Conservation (phyloP, 2,888 invertebrate species). For the Drosophila cognata region DNA sequence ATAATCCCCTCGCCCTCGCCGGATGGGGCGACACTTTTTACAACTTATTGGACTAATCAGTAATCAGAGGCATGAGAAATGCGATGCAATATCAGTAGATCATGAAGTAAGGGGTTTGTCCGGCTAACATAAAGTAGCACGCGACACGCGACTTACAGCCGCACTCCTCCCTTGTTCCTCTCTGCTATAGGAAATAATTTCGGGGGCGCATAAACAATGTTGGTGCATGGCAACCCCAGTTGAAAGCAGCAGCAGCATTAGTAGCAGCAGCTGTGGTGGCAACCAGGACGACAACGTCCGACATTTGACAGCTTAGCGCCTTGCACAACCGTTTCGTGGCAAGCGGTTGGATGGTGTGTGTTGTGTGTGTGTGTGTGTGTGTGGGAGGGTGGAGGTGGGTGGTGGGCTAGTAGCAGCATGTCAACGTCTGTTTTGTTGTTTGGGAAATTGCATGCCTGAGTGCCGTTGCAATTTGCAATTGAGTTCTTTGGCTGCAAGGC, state of each 20-base stretch:
- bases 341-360: conserved; percentile 2
- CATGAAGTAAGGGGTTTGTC: conserved; percentile 12
- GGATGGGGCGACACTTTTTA: conserved; percentile 72
- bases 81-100: conserved; percentile 12
- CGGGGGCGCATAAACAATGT: conserved; percentile 48
- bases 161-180: conserved; percentile 5
- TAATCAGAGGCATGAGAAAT: conserved; percentile 19
- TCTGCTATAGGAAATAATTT: conserved; percentile 38
- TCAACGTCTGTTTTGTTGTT: conserved; percentile 52
- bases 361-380: not conserved
- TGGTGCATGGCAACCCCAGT: conserved; percentile 56
- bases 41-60: conserved; percentile 83
- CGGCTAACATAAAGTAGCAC: conserved; percentile 70
- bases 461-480: conserved; percentile 79
- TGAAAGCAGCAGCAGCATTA: conserved; percentile 15
- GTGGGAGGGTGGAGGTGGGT: no score
- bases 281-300: conserved; percentile 50
- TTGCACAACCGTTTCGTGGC: conserved; percentile 46
- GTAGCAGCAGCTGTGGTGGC: conserved; percentile 42
- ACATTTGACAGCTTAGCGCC: conserved; percentile 81
- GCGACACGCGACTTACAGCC: conserved; percentile 77
- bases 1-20: conserved; percentile 53
- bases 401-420: conserved; percentile 23
- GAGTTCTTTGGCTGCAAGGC: conserved; percentile 67
- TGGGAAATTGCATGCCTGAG: conserved; percentile 75